Evolutionary conservation across 2,113 vertebrate genomes (phyloP).

Genomic region (Phylloscopus trochilus): DNA sequence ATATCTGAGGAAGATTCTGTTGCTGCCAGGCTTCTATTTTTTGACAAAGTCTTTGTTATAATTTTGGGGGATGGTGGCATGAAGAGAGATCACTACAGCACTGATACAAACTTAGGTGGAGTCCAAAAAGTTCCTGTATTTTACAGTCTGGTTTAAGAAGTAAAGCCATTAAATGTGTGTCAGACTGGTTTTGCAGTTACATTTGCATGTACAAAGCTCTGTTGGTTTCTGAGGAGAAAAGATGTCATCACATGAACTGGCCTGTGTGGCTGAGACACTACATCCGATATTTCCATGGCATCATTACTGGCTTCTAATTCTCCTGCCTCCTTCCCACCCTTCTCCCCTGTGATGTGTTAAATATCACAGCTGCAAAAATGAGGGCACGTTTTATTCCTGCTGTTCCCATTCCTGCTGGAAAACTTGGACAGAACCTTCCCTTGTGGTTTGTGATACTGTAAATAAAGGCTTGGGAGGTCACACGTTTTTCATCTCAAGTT

Average conservation of each 20-base stretch:
- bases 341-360: slow-evolving; percentile 38
- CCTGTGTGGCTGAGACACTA: neutral
- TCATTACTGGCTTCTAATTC: neutral
- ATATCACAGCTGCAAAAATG: slow-evolving; percentile 25
- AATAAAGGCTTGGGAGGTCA: slow-evolving; percentile 54
- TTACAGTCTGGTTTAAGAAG: neutral
- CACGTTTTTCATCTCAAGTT: slow-evolving; percentile 45
- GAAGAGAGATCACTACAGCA: neutral
- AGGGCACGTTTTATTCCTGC: neutral
- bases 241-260: neutral
- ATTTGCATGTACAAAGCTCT: neutral
- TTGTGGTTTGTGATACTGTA: slow-evolving; percentile 39
- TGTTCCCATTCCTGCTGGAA: neutral
- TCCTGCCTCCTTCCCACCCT: neutral
- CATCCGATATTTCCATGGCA: neutral
- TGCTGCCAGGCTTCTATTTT: neutral
- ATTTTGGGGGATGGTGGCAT: neutral
- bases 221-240: neutral
- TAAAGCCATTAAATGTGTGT: neutral
- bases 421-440: slow-evolving; percentile 35
- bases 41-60: neutral
- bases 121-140: neutral
- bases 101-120: neutral
- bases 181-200: neutral
- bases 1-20: neutral